Evolutionary conservation across 2,797 vertebrate species (phyloP), one percentile per base, ranked within the genome.

Genomic region (Poecilia velifera): DNA sequence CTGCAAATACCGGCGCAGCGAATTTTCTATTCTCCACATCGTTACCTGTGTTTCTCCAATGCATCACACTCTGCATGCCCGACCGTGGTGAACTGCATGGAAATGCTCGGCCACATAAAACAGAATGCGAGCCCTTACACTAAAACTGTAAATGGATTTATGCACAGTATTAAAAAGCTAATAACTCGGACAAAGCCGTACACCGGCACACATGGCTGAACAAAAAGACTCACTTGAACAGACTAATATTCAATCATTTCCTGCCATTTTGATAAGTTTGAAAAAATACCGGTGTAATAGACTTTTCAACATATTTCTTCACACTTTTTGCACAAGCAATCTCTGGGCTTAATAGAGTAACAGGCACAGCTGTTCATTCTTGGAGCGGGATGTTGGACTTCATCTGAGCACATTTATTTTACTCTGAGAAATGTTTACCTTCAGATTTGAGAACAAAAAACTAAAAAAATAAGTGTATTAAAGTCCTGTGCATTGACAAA

Each of bases 281-380:
- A 83, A 91, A 92, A 92, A 93, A 93, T 87, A 90, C 82, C 82
- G 84, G 74, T 84, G 84, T 94, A 93, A 94, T 92, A 88, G 90
- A 86, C 87, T 92, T 91, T 92, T 92, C 89, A 90, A 90, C 92
- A 89, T 90, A 90, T 91, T 93, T 91, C 90, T 92, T 92, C 93
- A 93, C 92, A 94, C 88, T 74, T 74, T 93, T 93, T 94, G 92
- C 92, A 94, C 94, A 93, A 90, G 88, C 92, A 93, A 94, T 94
- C 91, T 93, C 78, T 90, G 84, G 87, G 89, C 91, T 92, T 91
- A 93, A 94, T 93, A 91, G 91, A 93, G 87, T 80, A 91, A 89
- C 84, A 84, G 83, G 80, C 86, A 78, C 91, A 90, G 92, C 87
- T 93, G 89, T 89, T 92, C 82, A 72, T 76, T 87, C 77, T 84